Evolutionary conservation across 1,140 invertebrate genomes (phyloP).

Genomic region (Trachelipus rathkii): DNA sequence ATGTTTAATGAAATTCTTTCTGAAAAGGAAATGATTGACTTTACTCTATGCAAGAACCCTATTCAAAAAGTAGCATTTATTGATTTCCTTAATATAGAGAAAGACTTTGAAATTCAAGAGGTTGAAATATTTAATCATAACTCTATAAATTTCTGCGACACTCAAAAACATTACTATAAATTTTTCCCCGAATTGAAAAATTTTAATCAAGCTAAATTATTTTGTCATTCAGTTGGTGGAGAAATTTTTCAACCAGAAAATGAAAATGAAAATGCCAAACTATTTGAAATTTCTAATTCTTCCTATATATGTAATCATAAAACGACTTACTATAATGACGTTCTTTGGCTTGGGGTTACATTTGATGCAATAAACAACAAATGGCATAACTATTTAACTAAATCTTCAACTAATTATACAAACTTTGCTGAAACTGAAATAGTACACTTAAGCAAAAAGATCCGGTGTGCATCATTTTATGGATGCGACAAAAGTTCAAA

Average conservation of each 20-base stretch:
- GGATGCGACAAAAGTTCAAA: constrained; percentile 8
- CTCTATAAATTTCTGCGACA: background rate
- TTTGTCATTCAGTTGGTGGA: constrained; percentile 21
- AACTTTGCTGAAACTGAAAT: constrained; percentile 19
- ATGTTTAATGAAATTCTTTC: background rate
- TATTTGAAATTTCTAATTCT: constrained; percentile 16
- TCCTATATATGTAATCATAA: background rate
- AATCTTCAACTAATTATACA: background rate
- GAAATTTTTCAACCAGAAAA: constrained; percentile 13
- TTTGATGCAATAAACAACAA: background rate
- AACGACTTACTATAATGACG: constrained; percentile 21
- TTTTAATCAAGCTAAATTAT: constrained; percentile 16
- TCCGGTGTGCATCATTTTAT: constrained; percentile 20
- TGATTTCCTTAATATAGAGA: background rate
- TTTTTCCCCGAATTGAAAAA: constrained; percentile 20
- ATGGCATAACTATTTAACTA: constrained; percentile 7
- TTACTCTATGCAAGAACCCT: background rate
- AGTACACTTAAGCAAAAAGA: background rate
- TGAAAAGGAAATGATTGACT: background rate
- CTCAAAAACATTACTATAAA: background rate
- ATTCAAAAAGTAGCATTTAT: background rate
- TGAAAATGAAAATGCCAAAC: constrained; percentile 26
- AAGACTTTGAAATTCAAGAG: background rate
- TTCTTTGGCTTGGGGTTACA: constrained; percentile 19
- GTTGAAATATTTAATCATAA: background rate